Evolutionary conservation across 2,113 vertebrate species (phyloP).

Genomic region (Penelope pileata): DNA sequence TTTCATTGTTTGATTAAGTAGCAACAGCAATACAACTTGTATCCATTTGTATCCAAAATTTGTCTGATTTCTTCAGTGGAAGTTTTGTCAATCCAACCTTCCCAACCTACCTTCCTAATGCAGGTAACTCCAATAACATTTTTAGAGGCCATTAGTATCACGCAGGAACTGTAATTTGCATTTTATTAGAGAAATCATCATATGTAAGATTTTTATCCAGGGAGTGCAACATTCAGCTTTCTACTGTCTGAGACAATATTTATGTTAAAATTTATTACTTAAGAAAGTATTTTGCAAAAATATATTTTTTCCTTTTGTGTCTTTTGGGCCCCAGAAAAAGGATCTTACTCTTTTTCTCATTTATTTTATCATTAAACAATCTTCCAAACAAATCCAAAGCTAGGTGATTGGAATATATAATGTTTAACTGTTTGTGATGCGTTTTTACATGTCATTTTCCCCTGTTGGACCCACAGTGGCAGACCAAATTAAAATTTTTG

Average conservation of each 20-base stretch:
- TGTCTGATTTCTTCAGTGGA: not conserved
- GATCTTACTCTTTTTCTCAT: not conserved
- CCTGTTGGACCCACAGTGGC: not conserved
- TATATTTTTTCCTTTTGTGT: not conserved
- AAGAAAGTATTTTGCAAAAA: not conserved
- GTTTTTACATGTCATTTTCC: not conserved
- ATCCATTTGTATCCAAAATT: not conserved
- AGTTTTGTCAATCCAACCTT: not conserved
- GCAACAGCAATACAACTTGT: not conserved
- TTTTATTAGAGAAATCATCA: not conserved
- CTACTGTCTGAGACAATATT: not conserved
- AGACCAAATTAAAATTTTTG: not conserved
- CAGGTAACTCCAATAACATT: not conserved
- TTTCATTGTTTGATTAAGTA: not conserved
- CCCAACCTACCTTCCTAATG: not conserved
- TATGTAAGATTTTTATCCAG: not conserved
- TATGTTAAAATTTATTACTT: not conserved
- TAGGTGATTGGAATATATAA: rapidly evolving
- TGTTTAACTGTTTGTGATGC: not conserved
- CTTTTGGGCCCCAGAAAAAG: not conserved
- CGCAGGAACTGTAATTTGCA: not conserved
- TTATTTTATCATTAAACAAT: not conserved
- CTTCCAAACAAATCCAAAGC: not conserved
- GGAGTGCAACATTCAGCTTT: not conserved
- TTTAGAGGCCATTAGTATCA: not conserved